Evolutionary conservation across 2,888 invertebrate genomes (phyloP).

Genomic region (Selenia dentaria): DNA sequence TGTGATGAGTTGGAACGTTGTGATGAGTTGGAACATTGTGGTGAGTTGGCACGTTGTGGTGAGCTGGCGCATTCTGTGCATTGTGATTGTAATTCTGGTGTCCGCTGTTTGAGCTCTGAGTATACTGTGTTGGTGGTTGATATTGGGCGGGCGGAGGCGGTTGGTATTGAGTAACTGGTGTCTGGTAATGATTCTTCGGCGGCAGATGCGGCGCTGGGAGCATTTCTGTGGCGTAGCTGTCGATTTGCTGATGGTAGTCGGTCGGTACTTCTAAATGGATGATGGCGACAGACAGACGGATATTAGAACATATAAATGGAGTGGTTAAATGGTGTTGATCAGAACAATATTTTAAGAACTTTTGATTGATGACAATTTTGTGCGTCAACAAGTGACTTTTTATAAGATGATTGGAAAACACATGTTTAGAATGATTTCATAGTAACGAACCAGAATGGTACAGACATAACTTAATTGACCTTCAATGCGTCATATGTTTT

Average conservation of each 20-base stretch:
- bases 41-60: constrained; percentile 5
- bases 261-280: constrained; percentile 59
- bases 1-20: background rate
- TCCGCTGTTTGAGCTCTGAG: constrained; percentile 20
- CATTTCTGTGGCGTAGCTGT: constrained; percentile 78
- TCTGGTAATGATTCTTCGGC: constrained; percentile 71
- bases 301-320: constrained; percentile 46
- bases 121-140: constrained; percentile 31
- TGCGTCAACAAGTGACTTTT: too few relatives aligned
- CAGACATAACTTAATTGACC: too few relatives aligned
- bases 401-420: too few relatives aligned
- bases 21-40: constrained; percentile 5
- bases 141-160: constrained; percentile 51
- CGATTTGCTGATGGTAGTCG: constrained; percentile 79
- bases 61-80: too few relatives aligned
- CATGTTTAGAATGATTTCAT: too few relatives aligned
- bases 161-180: constrained; percentile 60
- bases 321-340: constrained; percentile 28
- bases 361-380: too few relatives aligned
- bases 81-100: constrained; percentile 30
- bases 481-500: too few relatives aligned
- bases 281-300: constrained; percentile 42
- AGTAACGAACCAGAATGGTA: too few relatives aligned
- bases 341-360: constrained; percentile 34
- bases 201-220: constrained; percentile 65